Conservation (phyloP, 2,797 vertebrate genomes). For the Coracias cyanogaster region DNA sequence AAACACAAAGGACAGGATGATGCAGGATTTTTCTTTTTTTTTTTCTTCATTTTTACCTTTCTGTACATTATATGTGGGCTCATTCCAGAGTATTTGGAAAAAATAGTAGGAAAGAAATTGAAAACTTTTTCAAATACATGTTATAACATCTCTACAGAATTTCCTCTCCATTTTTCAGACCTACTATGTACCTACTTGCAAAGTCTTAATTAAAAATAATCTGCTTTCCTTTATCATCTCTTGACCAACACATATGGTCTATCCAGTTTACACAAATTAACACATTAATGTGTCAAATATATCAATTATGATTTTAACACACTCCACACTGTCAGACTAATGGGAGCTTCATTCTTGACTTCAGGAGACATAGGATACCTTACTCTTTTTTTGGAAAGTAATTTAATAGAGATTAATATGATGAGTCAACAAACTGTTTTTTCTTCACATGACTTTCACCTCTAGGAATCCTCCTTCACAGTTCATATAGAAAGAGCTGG, state of each 20-base stretch:
- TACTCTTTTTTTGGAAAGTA: background rate
- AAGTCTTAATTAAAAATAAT: background rate
- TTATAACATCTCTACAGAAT: background rate
- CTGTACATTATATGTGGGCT: background rate
- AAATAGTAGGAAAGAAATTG: background rate
- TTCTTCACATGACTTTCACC: background rate
- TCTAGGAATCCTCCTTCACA: background rate
- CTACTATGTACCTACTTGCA: background rate
- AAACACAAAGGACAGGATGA: background rate
- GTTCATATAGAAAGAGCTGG: background rate
- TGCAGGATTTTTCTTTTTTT: background rate
- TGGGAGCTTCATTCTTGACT: background rate
- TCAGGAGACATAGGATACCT: background rate
- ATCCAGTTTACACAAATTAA: constrained; percentile 23
- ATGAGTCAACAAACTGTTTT: background rate
- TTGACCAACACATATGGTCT: background rate
- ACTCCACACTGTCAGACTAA: background rate
- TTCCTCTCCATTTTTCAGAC: background rate
- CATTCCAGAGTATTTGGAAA: background rate
- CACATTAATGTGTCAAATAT: background rate
- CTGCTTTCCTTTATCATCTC: background rate
- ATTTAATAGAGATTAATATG: background rate
- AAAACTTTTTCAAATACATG: background rate
- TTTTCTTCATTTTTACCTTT: background rate
- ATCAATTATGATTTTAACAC: background rate